A percentile compares a stretch with the other conserved stretches of the same genome.
Conservation (phyloP, 1,140 invertebrate species). For the Cydia pomonella region DNA sequence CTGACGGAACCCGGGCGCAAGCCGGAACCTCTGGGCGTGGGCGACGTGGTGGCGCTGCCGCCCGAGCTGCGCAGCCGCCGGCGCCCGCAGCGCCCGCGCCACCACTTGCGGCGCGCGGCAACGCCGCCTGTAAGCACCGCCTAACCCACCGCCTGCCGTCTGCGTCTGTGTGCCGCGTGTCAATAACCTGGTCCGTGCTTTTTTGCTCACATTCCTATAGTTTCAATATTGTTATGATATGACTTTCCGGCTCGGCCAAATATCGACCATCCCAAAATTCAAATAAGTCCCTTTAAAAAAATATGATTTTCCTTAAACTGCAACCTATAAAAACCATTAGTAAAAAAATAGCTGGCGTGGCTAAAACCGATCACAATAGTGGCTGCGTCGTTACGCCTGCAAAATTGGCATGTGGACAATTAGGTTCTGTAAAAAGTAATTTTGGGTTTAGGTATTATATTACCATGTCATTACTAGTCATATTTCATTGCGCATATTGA, state of each 20-base stretch:
- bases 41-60: constrained; percentile 66
- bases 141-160: constrained; percentile 61
- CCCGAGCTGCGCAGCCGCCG: constrained; percentile 72
- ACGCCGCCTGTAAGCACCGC: constrained; percentile 81
- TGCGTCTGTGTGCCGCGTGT: constrained; percentile 64
- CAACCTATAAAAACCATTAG: too few species aligned
- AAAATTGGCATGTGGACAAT: not conserved
- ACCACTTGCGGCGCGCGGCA: constrained; percentile 67
- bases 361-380: not conserved
- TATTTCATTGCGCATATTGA: not conserved
- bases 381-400: not conserved
- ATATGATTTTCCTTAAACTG: too few species aligned
- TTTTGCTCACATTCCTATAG: constrained; percentile 42
- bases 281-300: not conserved
- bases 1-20: constrained; percentile 50
- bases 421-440: not conserved
- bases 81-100: constrained; percentile 66
- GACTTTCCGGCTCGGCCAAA: not conserved
- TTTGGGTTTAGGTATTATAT: not conserved
- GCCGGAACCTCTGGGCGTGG: constrained; percentile 67
- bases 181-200: constrained; percentile 64
- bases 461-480: not conserved
- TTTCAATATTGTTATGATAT: not conserved
- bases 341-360: not conserved
- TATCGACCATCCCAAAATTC: not conserved